Base-by-base conservation (phyloP, 2,797 vertebrate species). In the Todus mexicanus region DNA sequence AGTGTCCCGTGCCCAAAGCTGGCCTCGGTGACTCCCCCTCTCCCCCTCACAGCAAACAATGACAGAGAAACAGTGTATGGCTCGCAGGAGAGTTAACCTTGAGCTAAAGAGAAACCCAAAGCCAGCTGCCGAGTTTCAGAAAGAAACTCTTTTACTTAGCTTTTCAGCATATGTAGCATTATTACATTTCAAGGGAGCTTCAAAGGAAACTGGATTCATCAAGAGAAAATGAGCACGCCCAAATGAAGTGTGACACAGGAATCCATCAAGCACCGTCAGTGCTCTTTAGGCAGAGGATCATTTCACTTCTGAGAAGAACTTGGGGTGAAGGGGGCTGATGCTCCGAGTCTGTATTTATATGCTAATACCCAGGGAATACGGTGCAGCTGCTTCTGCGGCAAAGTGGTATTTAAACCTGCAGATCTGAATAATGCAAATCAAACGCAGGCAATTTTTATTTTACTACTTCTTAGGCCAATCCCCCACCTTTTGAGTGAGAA, bases 191-290 rank as follows among this genome's bases (percentile, higher is more conserved):
- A 91, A 86, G 91, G 70, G 73, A 96, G 85, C 79, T 85, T 93
- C 90, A 87, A 61, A 91, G 87, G 72, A 92, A 94, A 83, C 87
- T 20, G 80, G 89, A 91, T 91, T 93, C 89, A 91, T 92, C 83
- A 78, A 40, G 76, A 88, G 76, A 73, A 83, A 93, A 93, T 9
- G 66, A 94, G 92, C 79, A 73, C 85, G 70, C 79, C 89, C 91
- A 93, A 89, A 86, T 72, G 69, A 92, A 89, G 93, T 47, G 94
- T 89, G 95, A 87, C 92, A 89, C 22, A 6, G 70, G 92, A 95
- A 96, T 90, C 91, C 89, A 96, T 86, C 94, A 91, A 63, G 65
- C 76, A 27, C 51, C 37, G 89, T 21, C 94, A 73, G 54, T 3
- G 79, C 69, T 93, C 91, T 91, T 87, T n/a, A 37, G 40, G 65